These are phyloP conservation scores for Neolamprologus sp. DNA, from an alignment of 2,113 vertebrate genomes.

Conservation along the genomic window DNA sequence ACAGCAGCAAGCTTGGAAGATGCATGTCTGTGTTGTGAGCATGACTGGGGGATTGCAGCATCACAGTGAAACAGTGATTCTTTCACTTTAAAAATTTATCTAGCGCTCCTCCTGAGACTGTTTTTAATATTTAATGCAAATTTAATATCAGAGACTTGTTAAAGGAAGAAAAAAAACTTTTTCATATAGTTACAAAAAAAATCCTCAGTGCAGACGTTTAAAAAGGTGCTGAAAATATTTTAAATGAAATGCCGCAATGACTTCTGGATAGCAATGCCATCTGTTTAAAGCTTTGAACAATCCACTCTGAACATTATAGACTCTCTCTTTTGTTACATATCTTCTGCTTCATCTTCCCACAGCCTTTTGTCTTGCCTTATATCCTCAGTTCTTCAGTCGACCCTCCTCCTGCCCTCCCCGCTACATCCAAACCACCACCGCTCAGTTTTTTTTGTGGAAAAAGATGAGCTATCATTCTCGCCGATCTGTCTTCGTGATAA, in stretches of 20 bases:
- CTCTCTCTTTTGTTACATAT: neutral
- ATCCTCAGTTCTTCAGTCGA: slow-evolving; percentile 10
- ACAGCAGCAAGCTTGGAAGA: neutral
- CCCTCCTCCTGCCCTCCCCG: neutral
- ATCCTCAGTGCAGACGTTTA: neutral
- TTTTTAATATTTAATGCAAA: slow-evolving; percentile 45
- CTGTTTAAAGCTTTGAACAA: slow-evolving; percentile 23
- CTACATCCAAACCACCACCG: neutral
- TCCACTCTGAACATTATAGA: slow-evolving; percentile 24
- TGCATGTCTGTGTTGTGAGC: neutral
- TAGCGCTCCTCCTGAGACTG: neutral
- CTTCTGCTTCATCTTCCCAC: slow-evolving; percentile 5
- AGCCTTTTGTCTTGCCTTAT: slow-evolving; percentile 10
- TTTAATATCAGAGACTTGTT: neutral
- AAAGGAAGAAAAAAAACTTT: neutral
- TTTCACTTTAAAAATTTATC: slow-evolving; percentile 17
- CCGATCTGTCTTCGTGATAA: slow-evolving; percentile 38
- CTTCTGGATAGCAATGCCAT: slow-evolving; percentile 1
- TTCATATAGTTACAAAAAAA: neutral
- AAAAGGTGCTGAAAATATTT: neutral
- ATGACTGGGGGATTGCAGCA: neutral
- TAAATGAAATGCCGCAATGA: neutral
- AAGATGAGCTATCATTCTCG: slow-evolving; percentile 9
- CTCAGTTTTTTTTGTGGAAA: neutral
- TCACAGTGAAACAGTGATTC: neutral